Evolutionary conservation across 2,797 vertebrate species (phyloP).

Genomic region (Lagodon rhomboides): DNA sequence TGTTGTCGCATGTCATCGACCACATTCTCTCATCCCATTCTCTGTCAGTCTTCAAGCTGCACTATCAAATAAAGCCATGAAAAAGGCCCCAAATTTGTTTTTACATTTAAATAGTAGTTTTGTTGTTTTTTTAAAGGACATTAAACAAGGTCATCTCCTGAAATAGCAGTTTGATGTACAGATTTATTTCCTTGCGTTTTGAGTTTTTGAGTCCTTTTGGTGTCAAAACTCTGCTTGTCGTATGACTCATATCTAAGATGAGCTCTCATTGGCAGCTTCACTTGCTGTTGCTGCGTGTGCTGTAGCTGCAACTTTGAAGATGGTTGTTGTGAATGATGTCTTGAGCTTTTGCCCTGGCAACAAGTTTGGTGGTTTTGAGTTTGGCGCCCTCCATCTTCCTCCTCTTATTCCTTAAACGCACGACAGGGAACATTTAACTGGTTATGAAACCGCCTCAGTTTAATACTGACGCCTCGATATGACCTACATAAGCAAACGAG

Average conservation of each 20-base stretch:
- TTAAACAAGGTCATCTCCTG: background rate
- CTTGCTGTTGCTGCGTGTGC: background rate
- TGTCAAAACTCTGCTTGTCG: constrained; percentile 3
- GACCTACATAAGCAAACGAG: too few relatives aligned
- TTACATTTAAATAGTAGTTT: too few relatives aligned
- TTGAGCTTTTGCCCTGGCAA: background rate
- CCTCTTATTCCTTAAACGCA: background rate
- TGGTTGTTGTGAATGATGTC: background rate
- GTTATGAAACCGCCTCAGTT: too few relatives aligned
- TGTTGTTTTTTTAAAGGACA: background rate
- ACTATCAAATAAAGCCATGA: too few relatives aligned
- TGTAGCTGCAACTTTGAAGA: background rate
- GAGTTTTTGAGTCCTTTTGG: background rate
- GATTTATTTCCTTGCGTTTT: background rate
- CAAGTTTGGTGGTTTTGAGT: constrained; percentile 5
- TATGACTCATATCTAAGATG: constrained; percentile 5
- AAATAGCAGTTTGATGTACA: constrained; percentile 4
- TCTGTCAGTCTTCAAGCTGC: too few relatives aligned
- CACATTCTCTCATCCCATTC: too few relatives aligned
- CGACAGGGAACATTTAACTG: too few relatives aligned
- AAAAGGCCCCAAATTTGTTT: too few relatives aligned
- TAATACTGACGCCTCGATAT: too few relatives aligned
- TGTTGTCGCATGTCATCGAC: too few relatives aligned
- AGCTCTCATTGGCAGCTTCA: background rate
- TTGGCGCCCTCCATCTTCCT: background rate